Conservation (phyloP, 2,797 vertebrate species). For the Acrossocheilus wenchowensis region DNA sequence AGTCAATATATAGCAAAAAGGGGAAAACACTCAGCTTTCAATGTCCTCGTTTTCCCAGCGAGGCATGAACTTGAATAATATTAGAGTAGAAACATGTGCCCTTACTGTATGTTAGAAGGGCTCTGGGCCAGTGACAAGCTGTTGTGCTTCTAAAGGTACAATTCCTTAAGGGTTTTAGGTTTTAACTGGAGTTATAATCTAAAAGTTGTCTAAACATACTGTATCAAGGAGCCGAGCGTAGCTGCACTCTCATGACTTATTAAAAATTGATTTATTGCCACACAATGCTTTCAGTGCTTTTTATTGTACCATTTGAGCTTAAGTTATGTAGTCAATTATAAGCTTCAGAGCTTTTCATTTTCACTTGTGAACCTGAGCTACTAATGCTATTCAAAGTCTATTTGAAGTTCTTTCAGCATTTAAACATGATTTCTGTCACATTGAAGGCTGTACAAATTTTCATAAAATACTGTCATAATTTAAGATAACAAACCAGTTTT, state of each 20-base stretch:
- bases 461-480: not conserved
- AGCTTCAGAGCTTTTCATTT: constrained; percentile 20
- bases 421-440: constrained; percentile 17
- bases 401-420: constrained; percentile 25
- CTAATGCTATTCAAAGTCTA: not conserved
- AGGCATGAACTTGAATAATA: constrained; percentile 6
- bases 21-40: not conserved
- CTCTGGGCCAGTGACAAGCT: not conserved
- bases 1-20: not conserved
- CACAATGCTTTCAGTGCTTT: not conserved
- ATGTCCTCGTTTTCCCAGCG: not conserved
- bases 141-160: not conserved
- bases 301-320: constrained; percentile 8
- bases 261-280: constrained; percentile 11
- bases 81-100: not conserved
- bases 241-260: not conserved
- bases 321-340: not conserved
- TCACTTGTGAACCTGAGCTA: not conserved
- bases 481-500: not conserved
- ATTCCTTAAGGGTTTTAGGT: not conserved
- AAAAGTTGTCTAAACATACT: not conserved
- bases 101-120: not conserved
- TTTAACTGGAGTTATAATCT: not conserved
- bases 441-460: not conserved
- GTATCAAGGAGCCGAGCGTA: not conserved